Evolutionary conservation across 2,888 invertebrate species (phyloP).

Genomic region (Eumerus sabulonum): DNA sequence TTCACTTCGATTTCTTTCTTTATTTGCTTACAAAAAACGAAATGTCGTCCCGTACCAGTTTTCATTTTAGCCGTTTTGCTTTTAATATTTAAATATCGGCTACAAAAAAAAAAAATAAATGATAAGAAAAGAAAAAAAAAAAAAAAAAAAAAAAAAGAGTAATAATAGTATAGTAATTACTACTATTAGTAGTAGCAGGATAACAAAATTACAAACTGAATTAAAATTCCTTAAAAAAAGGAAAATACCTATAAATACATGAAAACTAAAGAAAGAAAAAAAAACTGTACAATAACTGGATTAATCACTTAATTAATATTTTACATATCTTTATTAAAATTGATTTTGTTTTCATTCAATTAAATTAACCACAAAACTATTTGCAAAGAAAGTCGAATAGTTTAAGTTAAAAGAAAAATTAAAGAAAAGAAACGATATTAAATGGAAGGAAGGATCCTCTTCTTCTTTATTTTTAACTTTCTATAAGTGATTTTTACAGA

Average conservation of each 20-base stretch:
- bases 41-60: too few relatives aligned
- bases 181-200: conserved; percentile 9
- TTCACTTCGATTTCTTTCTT: conserved; percentile 25
- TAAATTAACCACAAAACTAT: background rate
- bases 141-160: conserved; percentile 42
- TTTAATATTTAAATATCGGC: conserved; percentile 38
- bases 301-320: conserved; percentile 29
- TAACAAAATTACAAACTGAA: conserved; percentile 29
- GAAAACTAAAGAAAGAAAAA: conserved; percentile 22
- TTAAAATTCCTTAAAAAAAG: too few relatives aligned
- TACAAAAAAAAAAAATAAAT: conserved; percentile 43
- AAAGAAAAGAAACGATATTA: too few relatives aligned
- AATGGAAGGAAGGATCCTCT: too few relatives aligned
- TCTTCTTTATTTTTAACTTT: too few relatives aligned
- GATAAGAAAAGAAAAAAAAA: too few relatives aligned
- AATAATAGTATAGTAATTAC: conserved; percentile 3
- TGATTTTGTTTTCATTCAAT: conserved; percentile 6
- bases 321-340: conserved; percentile 22
- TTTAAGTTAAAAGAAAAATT: too few relatives aligned
- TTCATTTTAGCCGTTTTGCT: conserved; percentile 23
- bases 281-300: conserved; percentile 45
- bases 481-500: background rate
- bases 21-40: too few relatives aligned
- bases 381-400: background rate
- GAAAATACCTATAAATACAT: conserved; percentile 42